A percentile compares a stretch with the other conserved stretches of the same genome.
phyloP scores from a whole-genome alignment of 1,140 invertebrate species.

The Eumeta japonica region DNA sequence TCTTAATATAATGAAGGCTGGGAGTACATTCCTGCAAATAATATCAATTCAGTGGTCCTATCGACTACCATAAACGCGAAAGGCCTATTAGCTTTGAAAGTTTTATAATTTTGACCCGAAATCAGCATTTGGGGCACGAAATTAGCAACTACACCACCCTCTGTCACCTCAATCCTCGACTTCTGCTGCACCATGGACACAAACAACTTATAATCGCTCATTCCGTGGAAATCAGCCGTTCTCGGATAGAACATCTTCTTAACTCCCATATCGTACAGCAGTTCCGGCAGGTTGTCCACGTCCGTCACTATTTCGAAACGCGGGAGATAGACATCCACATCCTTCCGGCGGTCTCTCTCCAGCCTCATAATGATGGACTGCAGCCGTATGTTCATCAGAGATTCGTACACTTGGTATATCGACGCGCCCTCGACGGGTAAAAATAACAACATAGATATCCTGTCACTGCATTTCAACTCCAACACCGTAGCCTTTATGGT shows the following conservation, averaged over 20 bases:
- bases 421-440: conserved; percentile 49
- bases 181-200: conserved; percentile 65
- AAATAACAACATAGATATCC: conserved; percentile 65
- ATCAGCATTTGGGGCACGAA: conserved; percentile 58
- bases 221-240: conserved; percentile 63
- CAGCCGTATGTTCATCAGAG: conserved; percentile 51
- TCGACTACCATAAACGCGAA: conserved; percentile 57
- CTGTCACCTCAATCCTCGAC: conserved; percentile 70
- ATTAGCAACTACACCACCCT: conserved; percentile 68
- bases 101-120: conserved; percentile 30
- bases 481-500: conserved; percentile 58
- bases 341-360: conserved; percentile 21
- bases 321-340: conserved; percentile 61
- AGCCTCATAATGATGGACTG: conserved; percentile 46
- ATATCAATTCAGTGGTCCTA: conserved; percentile 34
- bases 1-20: conserved; percentile 28
- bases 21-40: conserved; percentile 53
- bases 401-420: conserved; percentile 32
- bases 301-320: conserved; percentile 64
- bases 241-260: conserved; percentile 60
- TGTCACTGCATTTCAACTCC: conserved; percentile 62
- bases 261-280: conserved; percentile 65
- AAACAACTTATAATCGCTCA: conserved; percentile 52
- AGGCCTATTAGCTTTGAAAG: conserved; percentile 47
- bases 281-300: conserved; percentile 54